Evolutionary conservation across 2,888 invertebrate species (phyloP), one percentile per base, ranked within the genome.

Genomic region (Parnassius smintheus): DNA sequence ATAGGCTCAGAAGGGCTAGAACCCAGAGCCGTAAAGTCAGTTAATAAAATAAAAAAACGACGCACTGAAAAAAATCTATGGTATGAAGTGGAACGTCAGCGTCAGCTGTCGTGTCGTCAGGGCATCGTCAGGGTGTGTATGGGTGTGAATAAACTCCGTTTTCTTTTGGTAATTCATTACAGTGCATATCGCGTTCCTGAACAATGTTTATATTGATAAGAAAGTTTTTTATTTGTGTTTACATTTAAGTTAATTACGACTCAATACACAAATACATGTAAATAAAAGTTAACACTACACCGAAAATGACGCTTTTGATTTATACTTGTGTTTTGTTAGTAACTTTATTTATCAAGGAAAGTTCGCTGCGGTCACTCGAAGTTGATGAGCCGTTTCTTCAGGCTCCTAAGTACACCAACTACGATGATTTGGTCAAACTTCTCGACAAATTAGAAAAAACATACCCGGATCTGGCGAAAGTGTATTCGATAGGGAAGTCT

Each of bases 401-500:
- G 50, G 79, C 85, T 59, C 93, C 94, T 0, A 92, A 93, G 68
- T 97, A 97, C 79, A 93, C 93, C 12, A 93, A 93, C 70, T 96
- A 97, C 77, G 93, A 94, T 44, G 95, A 96, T 66, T 86, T 97
- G 52, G 93, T 94, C 50, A 91, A 92, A 67, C 81, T 95, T 59
- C 94, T 96, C 56, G 85, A 92, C 50, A 87, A 94, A 50, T 85
- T 97, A 44, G 93, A 93, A 69, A 80, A 89, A 49, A 90, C 92
- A 0, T 95, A 95, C 84, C 96, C 97, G 46, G 88, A 94, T 65
- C 83, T 96, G 58, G 95, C 94, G 0, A 94, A 93, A 71, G 88
- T 96, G 2, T 94, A 95, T 74, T 94, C 94, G 8, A 94, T 98
- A 56, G 99, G 99, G 0, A 94, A 96, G 77, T 97, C 98, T 0